phyloP scores from a whole-genome alignment of 1,140 invertebrate genomes.

The Triops cancriformis region DNA sequence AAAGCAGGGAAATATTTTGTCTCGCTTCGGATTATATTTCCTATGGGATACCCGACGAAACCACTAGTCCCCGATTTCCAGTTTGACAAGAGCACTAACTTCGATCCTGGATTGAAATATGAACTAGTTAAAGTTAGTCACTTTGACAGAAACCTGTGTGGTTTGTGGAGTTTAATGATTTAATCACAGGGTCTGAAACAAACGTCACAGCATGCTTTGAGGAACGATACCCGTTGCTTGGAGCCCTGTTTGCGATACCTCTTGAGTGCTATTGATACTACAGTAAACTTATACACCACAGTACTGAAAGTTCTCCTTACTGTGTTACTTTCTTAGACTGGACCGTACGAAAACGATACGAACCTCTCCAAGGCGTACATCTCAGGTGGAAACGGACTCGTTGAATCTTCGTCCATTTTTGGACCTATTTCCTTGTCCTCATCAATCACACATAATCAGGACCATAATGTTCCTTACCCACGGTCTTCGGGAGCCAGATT shows the following conservation, averaged over 20 bases:
- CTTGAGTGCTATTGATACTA: background rate
- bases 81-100: background rate
- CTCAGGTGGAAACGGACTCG: background rate
- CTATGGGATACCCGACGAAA: background rate
- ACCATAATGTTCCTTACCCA: slow-evolving; percentile 81
- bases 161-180: slow-evolving; percentile 11
- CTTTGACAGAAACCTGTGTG: background rate
- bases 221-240: background rate
- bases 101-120: background rate
- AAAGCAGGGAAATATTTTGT: background rate
- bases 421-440: slow-evolving; percentile 6
- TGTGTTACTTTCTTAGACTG: background rate
- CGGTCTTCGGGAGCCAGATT: slow-evolving; percentile 87
- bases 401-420: background rate
- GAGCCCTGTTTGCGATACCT: slow-evolving; percentile 20
- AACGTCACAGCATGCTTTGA: slow-evolving; percentile 15
- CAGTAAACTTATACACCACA: background rate
- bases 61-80: background rate
- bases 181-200: slow-evolving; percentile 10
- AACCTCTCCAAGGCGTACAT: background rate
- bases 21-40: background rate
- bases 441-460: slow-evolving; percentile 30
- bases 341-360: background rate
- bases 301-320: background rate
- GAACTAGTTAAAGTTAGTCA: background rate